Evolutionary conservation across 2,888 invertebrate species (phyloP).

Genomic region (Machimus atricapillus): DNA sequence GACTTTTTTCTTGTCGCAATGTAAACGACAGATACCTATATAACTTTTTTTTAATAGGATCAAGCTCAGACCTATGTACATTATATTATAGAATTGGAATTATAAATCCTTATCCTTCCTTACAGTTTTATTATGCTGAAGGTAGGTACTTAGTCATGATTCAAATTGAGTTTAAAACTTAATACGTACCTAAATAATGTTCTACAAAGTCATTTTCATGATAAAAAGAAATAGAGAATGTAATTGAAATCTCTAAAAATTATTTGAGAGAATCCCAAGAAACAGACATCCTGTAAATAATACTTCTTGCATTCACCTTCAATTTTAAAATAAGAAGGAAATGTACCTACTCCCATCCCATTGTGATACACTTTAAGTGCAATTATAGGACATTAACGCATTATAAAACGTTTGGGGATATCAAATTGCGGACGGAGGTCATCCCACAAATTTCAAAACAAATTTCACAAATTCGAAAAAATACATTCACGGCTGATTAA

Average conservation of each 20-base stretch:
- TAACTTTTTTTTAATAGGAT: no score
- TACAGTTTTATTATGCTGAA: no score
- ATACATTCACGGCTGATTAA: neutral
- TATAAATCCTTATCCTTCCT: no score
- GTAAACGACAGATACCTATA: neutral
- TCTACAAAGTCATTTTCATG: no score
- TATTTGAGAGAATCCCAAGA: neutral
- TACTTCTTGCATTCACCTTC: neutral
- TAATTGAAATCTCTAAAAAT: neutral
- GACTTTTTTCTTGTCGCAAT: neutral
- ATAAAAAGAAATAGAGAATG: no score
- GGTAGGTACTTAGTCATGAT: no score
- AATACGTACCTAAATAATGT: no score
- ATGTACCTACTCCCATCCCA: neutral
- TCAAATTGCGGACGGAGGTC: neutral
- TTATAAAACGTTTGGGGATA: neutral
- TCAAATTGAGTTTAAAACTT: no score
- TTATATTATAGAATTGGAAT: no score
- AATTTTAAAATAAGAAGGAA: neutral
- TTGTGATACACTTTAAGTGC: neutral
- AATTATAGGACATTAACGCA: neutral
- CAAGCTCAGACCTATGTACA: no score
- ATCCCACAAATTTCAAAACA: neutral
- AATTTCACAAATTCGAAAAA: neutral
- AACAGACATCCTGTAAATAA: neutral